Evolutionary conservation across 2,888 invertebrate genomes (phyloP).

Genomic region (Lepidonotus clava): DNA sequence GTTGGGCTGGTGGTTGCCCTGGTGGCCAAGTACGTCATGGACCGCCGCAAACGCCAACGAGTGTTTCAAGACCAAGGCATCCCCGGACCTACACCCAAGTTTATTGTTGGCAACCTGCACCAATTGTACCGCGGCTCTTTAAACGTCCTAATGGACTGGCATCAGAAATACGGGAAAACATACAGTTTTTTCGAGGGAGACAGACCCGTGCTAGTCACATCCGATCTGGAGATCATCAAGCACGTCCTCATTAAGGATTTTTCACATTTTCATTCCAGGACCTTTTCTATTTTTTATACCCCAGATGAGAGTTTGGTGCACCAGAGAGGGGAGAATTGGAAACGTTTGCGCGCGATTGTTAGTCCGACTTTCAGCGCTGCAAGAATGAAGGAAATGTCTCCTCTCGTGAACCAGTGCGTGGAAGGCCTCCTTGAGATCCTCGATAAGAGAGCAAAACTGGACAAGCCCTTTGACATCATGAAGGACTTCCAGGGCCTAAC

Average conservation of each 20-base stretch:
- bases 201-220: slow-evolving; percentile 36
- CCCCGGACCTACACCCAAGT: slow-evolving; percentile 48
- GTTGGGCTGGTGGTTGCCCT: background rate
- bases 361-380: slow-evolving; percentile 81
- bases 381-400: slow-evolving; percentile 80
- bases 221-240: slow-evolving; percentile 50
- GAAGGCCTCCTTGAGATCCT: slow-evolving; percentile 9
- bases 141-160: slow-evolving; percentile 14
- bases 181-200: slow-evolving; percentile 43
- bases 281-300: background rate
- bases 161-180: slow-evolving; percentile 42
- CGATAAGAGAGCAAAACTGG: background rate
- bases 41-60: slow-evolving; percentile 1
- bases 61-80: slow-evolving; percentile 10
- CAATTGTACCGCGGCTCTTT: background rate
- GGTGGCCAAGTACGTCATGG: background rate
- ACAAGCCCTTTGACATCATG: slow-evolving; percentile 39
- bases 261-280: slow-evolving; percentile 28
- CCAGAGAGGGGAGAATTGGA: slow-evolving; percentile 77
- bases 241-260: slow-evolving; percentile 54
- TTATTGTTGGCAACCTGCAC: background rate
- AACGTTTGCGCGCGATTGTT: slow-evolving; percentile 81
- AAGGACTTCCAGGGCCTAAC: slow-evolving; percentile 25
- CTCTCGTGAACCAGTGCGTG: background rate
- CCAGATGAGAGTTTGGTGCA: slow-evolving; percentile 9